These are phyloP conservation scores for Hypocryptadius cinnamomeus DNA, from an alignment of 2,113 vertebrate species.

Conservation along the genomic window DNA sequence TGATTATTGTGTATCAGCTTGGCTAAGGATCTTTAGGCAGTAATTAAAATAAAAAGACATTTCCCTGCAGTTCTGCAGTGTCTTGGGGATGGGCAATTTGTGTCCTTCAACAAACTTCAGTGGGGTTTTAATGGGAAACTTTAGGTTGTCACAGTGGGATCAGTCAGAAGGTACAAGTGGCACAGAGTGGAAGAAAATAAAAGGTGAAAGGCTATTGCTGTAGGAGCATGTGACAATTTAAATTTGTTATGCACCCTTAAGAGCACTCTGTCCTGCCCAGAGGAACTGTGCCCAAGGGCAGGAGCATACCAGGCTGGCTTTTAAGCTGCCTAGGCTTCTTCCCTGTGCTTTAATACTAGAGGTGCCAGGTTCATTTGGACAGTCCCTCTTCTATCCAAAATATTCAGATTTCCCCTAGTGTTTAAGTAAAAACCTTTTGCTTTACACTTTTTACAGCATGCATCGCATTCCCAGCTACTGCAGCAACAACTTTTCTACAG, in stretches of 20 bases:
- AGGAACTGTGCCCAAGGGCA: neutral
- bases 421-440: neutral
- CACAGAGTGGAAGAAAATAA: neutral
- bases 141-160: neutral
- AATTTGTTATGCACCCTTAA: neutral
- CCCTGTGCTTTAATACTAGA: neutral
- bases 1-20: neutral
- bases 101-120: neutral
- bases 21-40: neutral
- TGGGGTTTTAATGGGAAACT: neutral
- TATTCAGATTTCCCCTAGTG: neutral
- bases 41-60: neutral
- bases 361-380: neutral
- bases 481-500: neutral
- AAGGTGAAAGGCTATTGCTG: neutral
- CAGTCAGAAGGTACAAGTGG: neutral
- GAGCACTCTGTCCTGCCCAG: neutral
- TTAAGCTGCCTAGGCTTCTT: neutral
- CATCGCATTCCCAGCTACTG: neutral
- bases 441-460: neutral
- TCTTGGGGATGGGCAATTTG: accelerated
- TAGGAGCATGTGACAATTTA: neutral
- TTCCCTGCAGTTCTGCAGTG: neutral
- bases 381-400: neutral
- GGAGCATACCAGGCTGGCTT: neutral